Conservation (phyloP, 2,888 invertebrate species). For the Drosophila demipolita region DNA sequence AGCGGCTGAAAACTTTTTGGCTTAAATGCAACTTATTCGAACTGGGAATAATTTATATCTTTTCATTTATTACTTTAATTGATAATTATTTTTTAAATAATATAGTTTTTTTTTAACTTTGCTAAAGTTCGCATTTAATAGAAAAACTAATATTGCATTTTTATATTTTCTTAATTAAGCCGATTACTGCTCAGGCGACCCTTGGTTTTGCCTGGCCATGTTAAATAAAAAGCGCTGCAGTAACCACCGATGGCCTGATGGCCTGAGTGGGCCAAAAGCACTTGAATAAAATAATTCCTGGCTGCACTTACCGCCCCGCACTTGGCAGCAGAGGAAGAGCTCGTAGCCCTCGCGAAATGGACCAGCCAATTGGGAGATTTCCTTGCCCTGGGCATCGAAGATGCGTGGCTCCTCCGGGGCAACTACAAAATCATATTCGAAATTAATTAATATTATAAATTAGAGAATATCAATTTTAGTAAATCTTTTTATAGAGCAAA, state of each 20-base stretch:
- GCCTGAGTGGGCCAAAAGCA: slow-evolving; percentile 1
- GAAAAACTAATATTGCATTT: neutral
- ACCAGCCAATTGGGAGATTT: slow-evolving; percentile 91
- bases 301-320: slow-evolving; percentile 91
- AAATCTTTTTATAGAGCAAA: neutral
- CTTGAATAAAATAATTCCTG: neutral
- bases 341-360: slow-evolving; percentile 95
- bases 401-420: slow-evolving; percentile 92
- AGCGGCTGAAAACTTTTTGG: neutral
- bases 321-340: slow-evolving; percentile 93
- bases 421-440: slow-evolving; percentile 86
- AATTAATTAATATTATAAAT: neutral
- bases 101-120: neutral
- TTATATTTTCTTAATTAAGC: neutral
- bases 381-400: slow-evolving; percentile 93
- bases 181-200: neutral
- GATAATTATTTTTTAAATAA: neutral
- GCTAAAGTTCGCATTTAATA: neutral
- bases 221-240: slow-evolving; percentile 35
- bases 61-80: neutral
- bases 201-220: neutral
- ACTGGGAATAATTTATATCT: neutral
- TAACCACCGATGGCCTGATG: slow-evolving; percentile 14
- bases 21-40: neutral
- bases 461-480: neutral